These are phyloP conservation scores for Lepidochrysops patricia DNA, from an alignment of 2,888 invertebrate genomes.

Conservation along the genomic window DNA sequence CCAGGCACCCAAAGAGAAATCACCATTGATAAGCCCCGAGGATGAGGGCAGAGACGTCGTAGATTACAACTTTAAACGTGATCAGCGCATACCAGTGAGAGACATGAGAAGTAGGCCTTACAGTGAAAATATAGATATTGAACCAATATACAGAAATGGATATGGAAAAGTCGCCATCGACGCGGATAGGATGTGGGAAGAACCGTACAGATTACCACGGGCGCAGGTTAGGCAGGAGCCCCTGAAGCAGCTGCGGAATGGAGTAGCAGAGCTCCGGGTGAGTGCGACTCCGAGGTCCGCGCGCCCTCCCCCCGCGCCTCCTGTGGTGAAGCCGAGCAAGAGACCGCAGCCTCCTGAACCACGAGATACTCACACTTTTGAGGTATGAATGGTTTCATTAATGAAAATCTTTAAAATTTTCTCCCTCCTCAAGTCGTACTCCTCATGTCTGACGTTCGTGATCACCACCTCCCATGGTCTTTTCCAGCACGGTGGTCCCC, in stretches of 20 bases:
- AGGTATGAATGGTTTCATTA: too few species aligned
- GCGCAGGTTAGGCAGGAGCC: slow-evolving; percentile 56
- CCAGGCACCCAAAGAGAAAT: slow-evolving; percentile 41
- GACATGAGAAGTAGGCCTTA: slow-evolving; percentile 57
- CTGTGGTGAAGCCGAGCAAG: slow-evolving; percentile 36
- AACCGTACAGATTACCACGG: slow-evolving; percentile 59
- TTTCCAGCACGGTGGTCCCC: too few species aligned
- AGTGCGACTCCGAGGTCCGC: slow-evolving; percentile 57
- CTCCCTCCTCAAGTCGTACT: too few species aligned
- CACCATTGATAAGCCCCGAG: slow-evolving; percentile 50
- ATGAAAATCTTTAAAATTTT: too few species aligned
- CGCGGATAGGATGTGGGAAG: slow-evolving; percentile 57
- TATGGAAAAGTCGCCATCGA: slow-evolving; percentile 49
- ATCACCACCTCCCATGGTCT: too few species aligned
- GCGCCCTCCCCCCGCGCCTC: slow-evolving; percentile 56
- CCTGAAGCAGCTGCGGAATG: slow-evolving; percentile 54
- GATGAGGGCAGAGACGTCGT: slow-evolving; percentile 61
- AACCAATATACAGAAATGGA: slow-evolving; percentile 55
- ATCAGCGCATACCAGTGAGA: slow-evolving; percentile 46
- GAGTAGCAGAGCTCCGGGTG: slow-evolving; percentile 59
- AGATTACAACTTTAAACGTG: slow-evolving; percentile 49
- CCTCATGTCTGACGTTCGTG: too few species aligned
- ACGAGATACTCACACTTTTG: slow-evolving; percentile 57
- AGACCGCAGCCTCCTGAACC: slow-evolving; percentile 60
- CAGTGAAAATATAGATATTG: slow-evolving; percentile 64